These are phyloP conservation scores for Eleginops maclovinus DNA, from an alignment of 2,113 vertebrate genomes.

Conservation along the genomic window DNA sequence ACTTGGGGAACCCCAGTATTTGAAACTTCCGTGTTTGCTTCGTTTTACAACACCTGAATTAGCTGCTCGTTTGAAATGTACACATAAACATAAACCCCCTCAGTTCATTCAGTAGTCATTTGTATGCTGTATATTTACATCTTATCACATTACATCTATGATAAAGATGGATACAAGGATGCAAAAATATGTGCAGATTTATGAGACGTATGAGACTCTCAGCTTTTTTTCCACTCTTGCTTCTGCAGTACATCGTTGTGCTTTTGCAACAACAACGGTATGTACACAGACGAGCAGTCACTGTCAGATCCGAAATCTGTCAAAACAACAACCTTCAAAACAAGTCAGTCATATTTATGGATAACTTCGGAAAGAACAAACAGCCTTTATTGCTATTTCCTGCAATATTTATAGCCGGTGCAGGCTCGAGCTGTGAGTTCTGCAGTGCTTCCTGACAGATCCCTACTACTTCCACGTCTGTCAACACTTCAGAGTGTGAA, in stretches of 20 bases:
- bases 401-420: slow-evolving; percentile 74
- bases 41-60: background rate
- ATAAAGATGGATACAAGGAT: background rate
- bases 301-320: slow-evolving; percentile 55
- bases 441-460: slow-evolving; percentile 63
- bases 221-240: background rate
- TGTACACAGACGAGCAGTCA: slow-evolving; percentile 42
- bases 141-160: background rate
- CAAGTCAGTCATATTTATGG: slow-evolving; percentile 70
- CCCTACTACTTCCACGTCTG: slow-evolving; percentile 59
- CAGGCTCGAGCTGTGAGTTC: slow-evolving; percentile 49
- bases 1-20: too few relatives aligned
- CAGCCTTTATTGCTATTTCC: slow-evolving; percentile 70
- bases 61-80: background rate
- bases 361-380: slow-evolving; percentile 68
- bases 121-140: background rate
- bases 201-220: slow-evolving; percentile 17
- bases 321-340: slow-evolving; percentile 72
- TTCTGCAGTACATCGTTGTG: background rate
- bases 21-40: too few relatives aligned
- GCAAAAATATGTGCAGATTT: background rate
- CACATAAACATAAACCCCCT: background rate
- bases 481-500: slow-evolving; percentile 61
- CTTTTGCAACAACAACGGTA: slow-evolving; percentile 21
- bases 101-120: background rate